These are phyloP conservation scores for Mormyrus lacerda DNA, from an alignment of 2,113 vertebrate genomes.

Conservation along the genomic window DNA sequence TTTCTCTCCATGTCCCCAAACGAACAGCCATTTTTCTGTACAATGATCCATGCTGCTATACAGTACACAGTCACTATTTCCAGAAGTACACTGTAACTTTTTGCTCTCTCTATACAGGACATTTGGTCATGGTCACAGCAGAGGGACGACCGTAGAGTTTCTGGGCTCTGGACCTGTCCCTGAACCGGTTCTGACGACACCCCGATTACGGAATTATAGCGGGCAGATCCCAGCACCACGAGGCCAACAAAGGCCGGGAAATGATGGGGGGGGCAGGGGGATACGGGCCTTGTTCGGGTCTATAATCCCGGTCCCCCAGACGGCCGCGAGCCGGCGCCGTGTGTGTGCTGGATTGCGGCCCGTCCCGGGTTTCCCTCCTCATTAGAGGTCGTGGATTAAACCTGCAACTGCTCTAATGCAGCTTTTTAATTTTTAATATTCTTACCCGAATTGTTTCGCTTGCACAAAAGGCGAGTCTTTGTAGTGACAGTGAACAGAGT, in stretches of 20 bases:
- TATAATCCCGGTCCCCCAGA: conserved; percentile 34
- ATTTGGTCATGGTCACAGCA: neutral
- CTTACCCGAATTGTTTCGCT: neutral
- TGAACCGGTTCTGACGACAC: conserved; percentile 27
- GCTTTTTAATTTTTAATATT: conserved; percentile 14
- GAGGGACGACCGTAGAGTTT: neutral
- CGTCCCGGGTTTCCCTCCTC: conserved; percentile 35
- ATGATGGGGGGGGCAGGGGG: conserved; percentile 15
- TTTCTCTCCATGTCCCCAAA: neutral
- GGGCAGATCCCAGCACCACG: conserved; percentile 29
- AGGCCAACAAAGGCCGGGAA: conserved; percentile 16
- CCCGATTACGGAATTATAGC: conserved; percentile 31
- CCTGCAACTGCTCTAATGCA: conserved; percentile 29
- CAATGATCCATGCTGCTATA: neutral
- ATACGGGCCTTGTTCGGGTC: conserved; percentile 23
- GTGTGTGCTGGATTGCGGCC: conserved; percentile 33
- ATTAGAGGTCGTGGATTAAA: conserved; percentile 40
- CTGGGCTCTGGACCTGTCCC: conserved; percentile 9
- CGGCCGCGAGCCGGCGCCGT: neutral
- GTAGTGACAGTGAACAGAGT: conserved; percentile 18
- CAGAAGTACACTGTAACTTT: conserved; percentile 14
- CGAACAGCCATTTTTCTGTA: neutral
- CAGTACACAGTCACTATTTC: neutral
- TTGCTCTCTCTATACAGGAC: neutral
- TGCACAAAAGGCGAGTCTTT: conserved; percentile 25